phyloP scores from a whole-genome alignment of 2,888 invertebrate species.

The Sphaeridia pumilis region DNA sequence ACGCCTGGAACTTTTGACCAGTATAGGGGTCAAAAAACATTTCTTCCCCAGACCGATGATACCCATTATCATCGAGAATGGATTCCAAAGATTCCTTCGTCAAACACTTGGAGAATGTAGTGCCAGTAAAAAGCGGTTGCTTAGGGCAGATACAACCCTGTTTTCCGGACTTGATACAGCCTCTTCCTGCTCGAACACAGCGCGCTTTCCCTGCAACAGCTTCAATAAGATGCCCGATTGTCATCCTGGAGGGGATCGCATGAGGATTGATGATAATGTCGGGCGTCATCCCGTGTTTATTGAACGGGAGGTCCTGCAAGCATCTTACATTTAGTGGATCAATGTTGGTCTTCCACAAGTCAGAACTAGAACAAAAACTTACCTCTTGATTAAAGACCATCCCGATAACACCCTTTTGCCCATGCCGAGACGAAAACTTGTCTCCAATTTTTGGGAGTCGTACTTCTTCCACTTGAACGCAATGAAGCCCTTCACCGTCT shows the following conservation, averaged over 20 bases:
- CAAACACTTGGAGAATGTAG: neutral
- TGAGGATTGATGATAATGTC: slow-evolving; percentile 55
- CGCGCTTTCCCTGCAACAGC: slow-evolving; percentile 46
- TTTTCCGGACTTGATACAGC: no score
- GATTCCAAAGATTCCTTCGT: slow-evolving; percentile 4
- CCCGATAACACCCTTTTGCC: slow-evolving; percentile 54
- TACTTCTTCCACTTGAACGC: slow-evolving; percentile 44
- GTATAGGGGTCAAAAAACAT: slow-evolving; percentile 49
- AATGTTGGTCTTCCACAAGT: no score
- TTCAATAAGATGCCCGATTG: slow-evolving; percentile 53
- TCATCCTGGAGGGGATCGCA: slow-evolving; percentile 52
- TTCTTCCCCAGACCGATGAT: slow-evolving; percentile 44
- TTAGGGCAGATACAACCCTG: no score
- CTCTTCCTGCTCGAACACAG: no score
- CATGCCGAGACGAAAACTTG: slow-evolving; percentile 52
- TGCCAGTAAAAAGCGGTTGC: neutral
- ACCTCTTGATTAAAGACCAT: slow-evolving; percentile 48
- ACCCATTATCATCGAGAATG: neutral
- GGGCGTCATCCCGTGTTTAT: slow-evolving; percentile 48
- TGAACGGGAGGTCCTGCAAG: slow-evolving; percentile 40
- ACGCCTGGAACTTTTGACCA: slow-evolving; percentile 48
- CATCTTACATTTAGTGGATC: neutral
- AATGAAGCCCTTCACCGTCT: slow-evolving; percentile 50
- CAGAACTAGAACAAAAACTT: slow-evolving; percentile 2
- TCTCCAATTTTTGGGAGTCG: slow-evolving; percentile 53